phyloP scores from a whole-genome alignment of 2,797 vertebrate genomes.

The Lagorchestes hirsutus region DNA sequence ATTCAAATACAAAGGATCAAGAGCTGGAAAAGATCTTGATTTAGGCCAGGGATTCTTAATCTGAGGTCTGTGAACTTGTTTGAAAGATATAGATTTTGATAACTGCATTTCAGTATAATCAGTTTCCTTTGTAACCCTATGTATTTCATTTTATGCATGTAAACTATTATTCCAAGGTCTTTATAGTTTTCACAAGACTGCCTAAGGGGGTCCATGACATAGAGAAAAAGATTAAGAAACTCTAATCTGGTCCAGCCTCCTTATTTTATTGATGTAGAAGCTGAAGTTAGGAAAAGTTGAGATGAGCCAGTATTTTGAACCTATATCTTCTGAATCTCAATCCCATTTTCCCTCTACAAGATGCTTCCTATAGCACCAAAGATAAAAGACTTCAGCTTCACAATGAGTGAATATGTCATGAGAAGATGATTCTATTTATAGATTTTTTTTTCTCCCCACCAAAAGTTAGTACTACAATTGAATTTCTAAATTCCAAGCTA shows the following conservation, averaged over 20 bases:
- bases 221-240: not conserved
- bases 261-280: not conserved
- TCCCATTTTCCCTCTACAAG: not conserved
- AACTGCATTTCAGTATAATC: not conserved
- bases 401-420: not conserved
- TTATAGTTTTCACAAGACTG: not conserved
- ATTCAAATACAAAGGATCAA: not conserved
- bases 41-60: not conserved
- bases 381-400: not conserved
- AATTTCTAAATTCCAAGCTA: accelerated
- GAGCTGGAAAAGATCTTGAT: not conserved
- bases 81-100: not conserved
- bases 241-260: not conserved
- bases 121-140: not conserved
- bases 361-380: not conserved
- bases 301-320: not conserved
- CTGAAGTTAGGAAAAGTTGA: not conserved
- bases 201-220: not conserved
- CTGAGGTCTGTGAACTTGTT: not conserved
- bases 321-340: not conserved
- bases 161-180: not conserved
- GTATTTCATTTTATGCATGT: not conserved
- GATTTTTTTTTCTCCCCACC: not conserved
- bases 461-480: not conserved
- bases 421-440: not conserved